A percentile compares a stretch with the other conserved stretches of the same genome.
Conservation (phyloP, 2,113 vertebrate genomes). For the Passer domesticus region DNA sequence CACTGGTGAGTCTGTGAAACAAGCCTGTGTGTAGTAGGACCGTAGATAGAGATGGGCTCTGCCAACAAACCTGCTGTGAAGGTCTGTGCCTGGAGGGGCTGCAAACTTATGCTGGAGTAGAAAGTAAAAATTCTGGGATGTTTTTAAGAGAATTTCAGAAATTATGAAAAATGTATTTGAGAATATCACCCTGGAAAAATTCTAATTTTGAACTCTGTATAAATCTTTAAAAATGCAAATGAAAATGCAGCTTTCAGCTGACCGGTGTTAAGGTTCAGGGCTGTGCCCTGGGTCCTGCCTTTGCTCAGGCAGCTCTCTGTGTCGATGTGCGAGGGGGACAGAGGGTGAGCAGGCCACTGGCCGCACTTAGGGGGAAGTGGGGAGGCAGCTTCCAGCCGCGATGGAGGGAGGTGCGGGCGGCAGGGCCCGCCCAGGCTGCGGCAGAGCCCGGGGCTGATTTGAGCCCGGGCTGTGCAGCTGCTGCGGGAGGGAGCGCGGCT, state of each 20-base stretch:
- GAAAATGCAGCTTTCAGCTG: neutral
- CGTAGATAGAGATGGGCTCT: neutral
- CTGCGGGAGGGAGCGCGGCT: neutral
- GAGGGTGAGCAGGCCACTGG: neutral
- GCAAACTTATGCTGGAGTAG: neutral
- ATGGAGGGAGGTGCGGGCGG: rapidly evolving
- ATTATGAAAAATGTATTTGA: neutral
- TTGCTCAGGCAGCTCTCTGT: neutral
- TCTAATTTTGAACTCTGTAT: neutral
- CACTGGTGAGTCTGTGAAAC: neutral
- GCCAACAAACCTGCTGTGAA: neutral
- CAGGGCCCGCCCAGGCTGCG: neutral
- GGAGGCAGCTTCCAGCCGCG: rapidly evolving
- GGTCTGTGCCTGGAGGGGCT: neutral
- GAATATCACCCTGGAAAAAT: neutral
- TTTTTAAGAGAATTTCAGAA: neutral
- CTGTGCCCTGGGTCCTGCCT: neutral
- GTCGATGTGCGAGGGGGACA: neutral
- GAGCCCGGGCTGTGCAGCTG: too few species aligned
- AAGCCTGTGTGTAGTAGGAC: neutral
- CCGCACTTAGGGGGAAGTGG: neutral
- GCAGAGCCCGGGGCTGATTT: neutral
- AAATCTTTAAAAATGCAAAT: neutral
- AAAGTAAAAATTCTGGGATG: neutral
- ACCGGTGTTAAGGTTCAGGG: neutral